Evolutionary conservation across 2,888 invertebrate genomes (phyloP).

Genomic region (Dynastes maya): DNA sequence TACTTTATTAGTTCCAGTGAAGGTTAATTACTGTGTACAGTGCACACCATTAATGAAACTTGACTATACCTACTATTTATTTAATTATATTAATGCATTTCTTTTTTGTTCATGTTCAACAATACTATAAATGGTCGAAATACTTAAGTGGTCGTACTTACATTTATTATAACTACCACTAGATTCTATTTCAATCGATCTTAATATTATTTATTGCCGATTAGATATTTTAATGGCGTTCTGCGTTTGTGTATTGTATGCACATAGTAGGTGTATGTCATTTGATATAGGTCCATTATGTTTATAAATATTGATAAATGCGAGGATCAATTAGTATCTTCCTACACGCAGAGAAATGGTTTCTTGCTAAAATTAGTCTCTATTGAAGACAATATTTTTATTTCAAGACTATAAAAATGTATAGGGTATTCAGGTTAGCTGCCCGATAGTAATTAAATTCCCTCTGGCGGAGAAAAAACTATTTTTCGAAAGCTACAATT

Average conservation of each 20-base stretch:
- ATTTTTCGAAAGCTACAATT: too few species aligned
- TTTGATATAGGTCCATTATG: too few species aligned
- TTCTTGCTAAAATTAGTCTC: too few species aligned
- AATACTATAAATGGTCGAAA: slow-evolving; percentile 17
- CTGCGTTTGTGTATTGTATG: not conserved
- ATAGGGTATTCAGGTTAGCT: too few species aligned
- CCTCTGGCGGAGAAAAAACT: too few species aligned
- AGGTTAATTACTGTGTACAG: slow-evolving; percentile 48
- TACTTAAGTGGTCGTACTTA: slow-evolving; percentile 5
- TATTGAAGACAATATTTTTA: too few species aligned
- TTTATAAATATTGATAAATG: too few species aligned
- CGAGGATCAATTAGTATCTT: too few species aligned
- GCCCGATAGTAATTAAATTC: too few species aligned
- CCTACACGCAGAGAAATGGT: too few species aligned
- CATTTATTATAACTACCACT: not conserved
- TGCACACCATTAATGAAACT: slow-evolving; percentile 48
- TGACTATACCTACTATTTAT: slow-evolving; percentile 41
- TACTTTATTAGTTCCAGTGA: slow-evolving; percentile 44
- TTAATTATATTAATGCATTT: slow-evolving; percentile 46
- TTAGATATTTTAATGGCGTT: slow-evolving; percentile 11
- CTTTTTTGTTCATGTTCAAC: slow-evolving; percentile 11
- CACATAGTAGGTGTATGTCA: too few species aligned
- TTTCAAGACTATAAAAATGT: too few species aligned
- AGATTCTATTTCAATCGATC: slow-evolving; percentile 24
- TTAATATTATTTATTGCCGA: slow-evolving; percentile 36